phyloP scores from a whole-genome alignment of 2,888 invertebrate species.

The Stenotaenia linearis region DNA sequence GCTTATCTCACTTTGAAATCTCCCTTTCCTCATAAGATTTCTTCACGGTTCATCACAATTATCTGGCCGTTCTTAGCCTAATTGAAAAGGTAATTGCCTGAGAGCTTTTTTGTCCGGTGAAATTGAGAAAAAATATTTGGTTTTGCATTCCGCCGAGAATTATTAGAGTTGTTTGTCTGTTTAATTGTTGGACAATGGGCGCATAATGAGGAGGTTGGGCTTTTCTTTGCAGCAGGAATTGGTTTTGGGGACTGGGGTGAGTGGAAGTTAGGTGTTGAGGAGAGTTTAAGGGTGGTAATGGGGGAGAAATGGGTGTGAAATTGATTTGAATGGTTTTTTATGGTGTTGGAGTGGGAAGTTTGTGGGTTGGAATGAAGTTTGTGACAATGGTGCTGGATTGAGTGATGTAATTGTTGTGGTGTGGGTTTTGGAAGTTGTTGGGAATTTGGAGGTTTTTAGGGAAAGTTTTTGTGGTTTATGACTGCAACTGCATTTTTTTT shows the following conservation, averaged over 20 bases:
- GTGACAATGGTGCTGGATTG: no score
- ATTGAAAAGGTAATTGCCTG: slow-evolving; percentile 2
- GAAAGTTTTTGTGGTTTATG: no score
- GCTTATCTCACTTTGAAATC: neutral
- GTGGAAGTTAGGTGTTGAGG: neutral
- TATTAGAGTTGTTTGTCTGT: neutral
- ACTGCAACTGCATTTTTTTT: no score
- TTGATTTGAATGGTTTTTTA: neutral
- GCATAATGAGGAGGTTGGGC: neutral
- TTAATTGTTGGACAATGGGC: neutral
- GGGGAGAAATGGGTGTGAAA: neutral
- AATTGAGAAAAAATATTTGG: neutral
- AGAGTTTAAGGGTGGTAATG: neutral
- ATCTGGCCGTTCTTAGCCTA: neutral
- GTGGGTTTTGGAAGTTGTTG: no score
- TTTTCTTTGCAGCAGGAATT: neutral
- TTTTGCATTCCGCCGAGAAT: neutral
- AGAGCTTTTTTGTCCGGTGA: neutral
- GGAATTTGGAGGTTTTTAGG: no score
- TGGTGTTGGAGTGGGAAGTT: neutral
- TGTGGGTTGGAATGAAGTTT: no score
- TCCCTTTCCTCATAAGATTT: neutral
- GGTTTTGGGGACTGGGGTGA: neutral
- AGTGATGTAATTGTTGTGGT: no score
- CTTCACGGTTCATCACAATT: slow-evolving; percentile 15